Evolutionary conservation across 2,888 invertebrate genomes (phyloP), one percentile per base, ranked within the genome.

Genomic region (Asteroscopus sphinx): DNA sequence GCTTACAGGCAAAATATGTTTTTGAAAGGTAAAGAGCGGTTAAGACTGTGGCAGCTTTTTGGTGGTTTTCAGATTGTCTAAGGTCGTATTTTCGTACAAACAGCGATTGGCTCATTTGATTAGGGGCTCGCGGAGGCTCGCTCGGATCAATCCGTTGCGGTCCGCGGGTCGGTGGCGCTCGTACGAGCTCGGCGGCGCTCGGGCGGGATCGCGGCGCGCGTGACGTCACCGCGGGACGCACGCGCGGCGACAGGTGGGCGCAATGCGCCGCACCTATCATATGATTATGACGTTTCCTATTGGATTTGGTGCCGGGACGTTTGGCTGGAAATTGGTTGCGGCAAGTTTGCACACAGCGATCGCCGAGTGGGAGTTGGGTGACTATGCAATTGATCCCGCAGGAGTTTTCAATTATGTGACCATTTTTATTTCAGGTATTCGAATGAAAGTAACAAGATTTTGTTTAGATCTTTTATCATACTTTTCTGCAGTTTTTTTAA

Each of bases 171-270:
- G 77, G 77, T 37, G 55, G 60, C 54, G 73, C 36, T 80, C 82
- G 83, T 76, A 70, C 58, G 66, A 55, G 62, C 66, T 79, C 87
- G 87, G 79, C 47, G 63, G 45, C 26, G 65, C 49, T 86, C 86
- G 85, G 81, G 72, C 33, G 67, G 41, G 66, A 59, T 87, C 89
- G 88, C 85, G 76, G 68, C 68, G 66, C 68, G 68, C 66, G 83
- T 93, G 93, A 92, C 93, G 93, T 92, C 93, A 93, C 51, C 74
- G 80, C 83, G 88, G 86, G 90, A 90, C 93, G 94, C 93, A 93
- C 82, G 92, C 94, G 93, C 92, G 91, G 79, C 91, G 93, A 92
- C 93, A 94, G 94, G 94, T 93, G 93, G 91, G 89, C 92, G 92
- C 93, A 93, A 80, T 93, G 94, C 94, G 93, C 92, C 88, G 90